A percentile compares a stretch with the other conserved stretches of the same genome.
Conservation (phyloP, 2,888 invertebrate genomes). For the Parnassius orleans region DNA sequence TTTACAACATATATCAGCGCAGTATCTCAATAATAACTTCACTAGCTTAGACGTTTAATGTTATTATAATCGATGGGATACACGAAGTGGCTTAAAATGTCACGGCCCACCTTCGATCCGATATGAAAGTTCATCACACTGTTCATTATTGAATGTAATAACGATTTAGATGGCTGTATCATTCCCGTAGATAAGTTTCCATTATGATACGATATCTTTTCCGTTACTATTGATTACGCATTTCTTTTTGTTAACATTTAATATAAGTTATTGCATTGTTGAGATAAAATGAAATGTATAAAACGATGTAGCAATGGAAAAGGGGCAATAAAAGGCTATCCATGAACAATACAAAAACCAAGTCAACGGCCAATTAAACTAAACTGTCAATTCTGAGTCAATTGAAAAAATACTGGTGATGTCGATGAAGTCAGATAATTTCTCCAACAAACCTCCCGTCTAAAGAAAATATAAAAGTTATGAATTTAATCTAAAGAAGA, state of each 20-base stretch:
- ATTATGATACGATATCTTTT: constrained; percentile 48
- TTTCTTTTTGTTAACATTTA: background rate
- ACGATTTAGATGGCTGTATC: constrained; percentile 73
- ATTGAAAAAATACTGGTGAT: too few species aligned
- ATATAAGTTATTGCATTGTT: too few species aligned
- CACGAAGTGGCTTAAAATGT: constrained; percentile 64
- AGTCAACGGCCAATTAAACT: too few species aligned
- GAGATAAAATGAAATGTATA: too few species aligned
- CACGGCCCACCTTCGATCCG: constrained; percentile 58
- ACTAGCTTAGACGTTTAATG: constrained; percentile 45
- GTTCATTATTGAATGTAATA: constrained; percentile 72
- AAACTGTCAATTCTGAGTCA: too few species aligned
- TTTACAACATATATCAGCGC: constrained; percentile 30
- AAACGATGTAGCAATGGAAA: too few species aligned
- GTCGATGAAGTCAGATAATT: too few species aligned
- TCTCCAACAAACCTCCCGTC: too few species aligned
- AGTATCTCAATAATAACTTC: constrained; percentile 32
- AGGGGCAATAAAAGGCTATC: too few species aligned
- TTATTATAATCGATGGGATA: constrained; percentile 61
- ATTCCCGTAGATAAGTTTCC: constrained; percentile 58
- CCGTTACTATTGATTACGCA: background rate
- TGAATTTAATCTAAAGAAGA: too few species aligned
- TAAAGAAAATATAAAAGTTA: too few species aligned
- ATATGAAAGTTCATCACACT: constrained; percentile 75
- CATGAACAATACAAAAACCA: too few species aligned